Percentiles rank a stretch among this genome's conserved stretches.
phyloP scores from a whole-genome alignment of 1,140 invertebrate genomes.

The Tetramorium alpestre region DNA sequence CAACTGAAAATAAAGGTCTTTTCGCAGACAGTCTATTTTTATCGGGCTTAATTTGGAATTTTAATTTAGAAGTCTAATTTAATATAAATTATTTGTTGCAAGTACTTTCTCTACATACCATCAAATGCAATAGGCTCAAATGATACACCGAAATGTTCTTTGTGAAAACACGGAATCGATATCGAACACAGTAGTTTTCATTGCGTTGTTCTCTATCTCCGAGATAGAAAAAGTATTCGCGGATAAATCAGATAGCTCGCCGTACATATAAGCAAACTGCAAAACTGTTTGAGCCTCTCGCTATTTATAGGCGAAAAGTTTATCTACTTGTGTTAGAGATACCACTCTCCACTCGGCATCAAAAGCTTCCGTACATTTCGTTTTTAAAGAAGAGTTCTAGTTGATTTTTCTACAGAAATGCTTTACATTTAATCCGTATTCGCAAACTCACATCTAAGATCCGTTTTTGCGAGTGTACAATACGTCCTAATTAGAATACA shows the following conservation, averaged over 20 bases:
- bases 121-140: not conserved
- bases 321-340: slow-evolving; percentile 28
- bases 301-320: slow-evolving; percentile 46
- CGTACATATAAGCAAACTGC: not conserved
- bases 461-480: not conserved
- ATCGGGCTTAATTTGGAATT: not conserved
- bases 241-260: slow-evolving; percentile 36
- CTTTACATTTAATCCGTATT: slow-evolving; percentile 17
- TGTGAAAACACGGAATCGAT: not conserved
- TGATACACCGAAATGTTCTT: not conserved
- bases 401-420: not conserved
- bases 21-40: not conserved
- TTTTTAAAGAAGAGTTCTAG: not conserved
- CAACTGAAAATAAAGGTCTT: not conserved
- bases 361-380: not conserved
- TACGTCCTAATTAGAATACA: slow-evolving; percentile 14
- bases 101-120: not conserved
- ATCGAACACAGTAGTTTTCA: not conserved
- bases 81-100: not conserved
- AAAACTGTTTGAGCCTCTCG: slow-evolving; percentile 16
- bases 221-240: slow-evolving; percentile 20
- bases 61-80: too few relatives aligned
- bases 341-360: not conserved
- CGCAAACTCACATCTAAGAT: not conserved
- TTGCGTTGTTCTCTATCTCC: slow-evolving; percentile 11